Base-by-base conservation (phyloP, 2,797 vertebrate genomes). In the Acropternis orthonyx region DNA sequence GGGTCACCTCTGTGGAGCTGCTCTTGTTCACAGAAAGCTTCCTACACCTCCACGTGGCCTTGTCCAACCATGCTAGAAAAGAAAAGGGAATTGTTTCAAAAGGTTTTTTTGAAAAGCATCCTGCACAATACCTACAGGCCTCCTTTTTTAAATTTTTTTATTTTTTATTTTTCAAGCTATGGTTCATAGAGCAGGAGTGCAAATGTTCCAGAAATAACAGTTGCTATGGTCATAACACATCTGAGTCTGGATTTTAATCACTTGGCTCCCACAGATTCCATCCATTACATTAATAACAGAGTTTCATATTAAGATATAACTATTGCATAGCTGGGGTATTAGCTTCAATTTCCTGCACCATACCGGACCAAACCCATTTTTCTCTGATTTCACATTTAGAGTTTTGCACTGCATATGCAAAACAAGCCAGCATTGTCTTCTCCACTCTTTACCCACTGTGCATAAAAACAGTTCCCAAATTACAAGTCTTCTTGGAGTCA, bases 401-500 rank as follows among this genome's bases (percentile, higher is more conserved):
- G 11, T 37, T 87, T 95, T 91, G 54, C 43, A 43, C 37, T 63
- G 43, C 39, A 4, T 44, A 34, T 41, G 24, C 43, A 81, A 85
- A 88, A 68, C 8, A 41, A 10, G 6, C 23, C 52, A 21, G 63
- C 8, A 0, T 14, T 7, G 2, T 66, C 58, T 36, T 77, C 68
- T 65, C 52, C 8, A 6, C 24, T 61, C 28, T 79, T 82, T 66
- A 66, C 41, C 66, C 10, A 4, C 27, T 9, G 51, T 39, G 59
- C 6, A 18, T 52, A 66, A 55, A 76, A 66, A 65, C 48, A 55
- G 46, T 28, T 48, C 54, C 67, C 80, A 79, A 78, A 84, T 72
- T 27, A 44, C 0, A 0, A 34, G 2, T 58, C 52, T 84, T 66
- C 34, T 71, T 17, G 4, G 49, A 55, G 46, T 37, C 51, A 15